Conservation (phyloP, 1,140 invertebrate species). For the Cyclargus thomasi region DNA sequence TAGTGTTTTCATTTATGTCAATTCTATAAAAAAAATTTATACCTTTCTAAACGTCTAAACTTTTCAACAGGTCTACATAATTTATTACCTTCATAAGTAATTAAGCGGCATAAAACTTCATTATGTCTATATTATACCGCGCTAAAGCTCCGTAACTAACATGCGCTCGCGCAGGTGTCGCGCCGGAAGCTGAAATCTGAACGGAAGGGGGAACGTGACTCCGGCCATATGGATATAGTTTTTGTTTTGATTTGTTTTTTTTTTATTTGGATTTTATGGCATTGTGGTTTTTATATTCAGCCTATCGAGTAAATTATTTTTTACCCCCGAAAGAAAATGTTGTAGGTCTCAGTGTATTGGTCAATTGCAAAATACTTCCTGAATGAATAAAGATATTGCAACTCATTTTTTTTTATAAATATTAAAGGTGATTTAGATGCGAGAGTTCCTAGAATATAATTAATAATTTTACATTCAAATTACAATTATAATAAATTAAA, state of each 20-base stretch:
- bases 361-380: too few species aligned
- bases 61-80: neutral
- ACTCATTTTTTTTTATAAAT: too few species aligned
- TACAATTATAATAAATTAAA: too few species aligned
- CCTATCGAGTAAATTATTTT: neutral
- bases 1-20: too few species aligned
- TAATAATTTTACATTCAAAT: too few species aligned
- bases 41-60: neutral
- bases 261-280: neutral
- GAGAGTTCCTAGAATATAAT: too few species aligned
- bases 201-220: constrained; percentile 26
- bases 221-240: constrained; percentile 18
- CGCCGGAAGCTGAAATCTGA: constrained; percentile 58
- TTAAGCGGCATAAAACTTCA: constrained; percentile 26
- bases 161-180: constrained; percentile 61
- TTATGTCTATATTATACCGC: constrained; percentile 29
- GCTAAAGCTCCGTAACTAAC: constrained; percentile 45
- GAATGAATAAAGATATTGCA: too few species aligned
- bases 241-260: constrained; percentile 13
- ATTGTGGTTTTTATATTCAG: neutral
- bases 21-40: neutral
- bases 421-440: too few species aligned
- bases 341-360: too few species aligned
- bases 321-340: too few species aligned
- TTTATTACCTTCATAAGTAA: constrained; percentile 10